Conservation (phyloP, 30 jellyfish, hydroid and myxozoan species). For the Nemopilema nomurai region DNA sequence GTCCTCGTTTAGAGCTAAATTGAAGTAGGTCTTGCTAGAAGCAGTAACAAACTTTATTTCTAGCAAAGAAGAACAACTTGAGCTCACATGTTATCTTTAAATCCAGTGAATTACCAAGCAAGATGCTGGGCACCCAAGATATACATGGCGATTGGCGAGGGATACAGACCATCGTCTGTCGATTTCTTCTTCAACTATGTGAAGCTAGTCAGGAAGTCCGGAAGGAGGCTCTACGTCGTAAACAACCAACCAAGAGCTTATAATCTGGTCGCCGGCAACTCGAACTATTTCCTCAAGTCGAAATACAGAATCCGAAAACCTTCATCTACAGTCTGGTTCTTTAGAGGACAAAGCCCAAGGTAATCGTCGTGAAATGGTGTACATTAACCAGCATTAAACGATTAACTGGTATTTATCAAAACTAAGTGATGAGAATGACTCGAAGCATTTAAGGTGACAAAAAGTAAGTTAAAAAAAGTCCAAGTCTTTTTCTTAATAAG, state of each 20-base stretch:
- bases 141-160: constrained; percentile 47
- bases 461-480: too few species aligned
- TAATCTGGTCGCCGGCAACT: neutral
- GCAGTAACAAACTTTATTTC: too few species aligned
- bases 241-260: neutral
- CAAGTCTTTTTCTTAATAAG: too few species aligned
- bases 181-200: constrained; percentile 55
- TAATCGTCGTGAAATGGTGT: neutral
- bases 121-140: constrained; percentile 63
- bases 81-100: too few species aligned
- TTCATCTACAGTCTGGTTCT: neutral
- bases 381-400: too few species aligned
- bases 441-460: too few species aligned
- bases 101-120: constrained; percentile 27
- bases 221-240: neutral
- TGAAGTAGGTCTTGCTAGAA: too few species aligned
- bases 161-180: constrained; percentile 40
- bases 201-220: neutral
- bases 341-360: constrained; percentile 56
- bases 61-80: too few species aligned
- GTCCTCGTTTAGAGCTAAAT: too few species aligned
- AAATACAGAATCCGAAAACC: neutral
- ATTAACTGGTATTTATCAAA: too few species aligned
- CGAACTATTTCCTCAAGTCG: constrained; percentile 13
- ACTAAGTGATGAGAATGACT: too few species aligned